Percentiles rank a stretch among this genome's conserved stretches.
Evolutionary conservation across 2,888 invertebrate species (phyloP).

Genomic region (Dysmachus trigonus): DNA sequence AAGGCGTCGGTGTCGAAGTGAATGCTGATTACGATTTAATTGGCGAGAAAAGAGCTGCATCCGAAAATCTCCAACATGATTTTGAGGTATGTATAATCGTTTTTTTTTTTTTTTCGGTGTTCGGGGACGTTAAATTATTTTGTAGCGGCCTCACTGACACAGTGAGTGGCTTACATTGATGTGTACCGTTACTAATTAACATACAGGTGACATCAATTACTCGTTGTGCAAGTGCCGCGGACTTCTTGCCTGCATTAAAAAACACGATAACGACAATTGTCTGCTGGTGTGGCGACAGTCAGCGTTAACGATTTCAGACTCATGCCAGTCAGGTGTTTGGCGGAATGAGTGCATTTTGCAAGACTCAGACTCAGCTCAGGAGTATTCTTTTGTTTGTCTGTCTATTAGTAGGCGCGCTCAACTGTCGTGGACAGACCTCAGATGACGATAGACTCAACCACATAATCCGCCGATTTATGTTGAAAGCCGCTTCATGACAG

Average conservation of each 20-base stretch:
- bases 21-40: not conserved
- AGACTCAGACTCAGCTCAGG: not conserved
- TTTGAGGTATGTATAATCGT: constrained; percentile 47
- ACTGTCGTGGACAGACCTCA: not conserved
- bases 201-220: constrained; percentile 46
- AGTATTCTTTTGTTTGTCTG: not conserved
- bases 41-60: constrained; percentile 12
- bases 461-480: not conserved
- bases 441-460: not conserved
- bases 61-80: constrained; percentile 39
- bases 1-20: constrained; percentile 22
- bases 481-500: not conserved
- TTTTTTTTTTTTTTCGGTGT: no score
- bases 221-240: constrained; percentile 17
- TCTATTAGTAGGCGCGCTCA: not conserved
- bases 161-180: not conserved
- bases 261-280: not conserved
- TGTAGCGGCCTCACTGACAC: not conserved
- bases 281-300: not conserved
- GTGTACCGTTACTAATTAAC: constrained; percentile 47
- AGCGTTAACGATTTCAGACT: not conserved
- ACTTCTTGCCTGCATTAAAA: not conserved
- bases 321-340: not conserved
- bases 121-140: not conserved
- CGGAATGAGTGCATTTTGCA: not conserved